These are phyloP conservation scores for Spisula solida DNA, from an alignment of 2,888 invertebrate genomes.

Conservation along the genomic window DNA sequence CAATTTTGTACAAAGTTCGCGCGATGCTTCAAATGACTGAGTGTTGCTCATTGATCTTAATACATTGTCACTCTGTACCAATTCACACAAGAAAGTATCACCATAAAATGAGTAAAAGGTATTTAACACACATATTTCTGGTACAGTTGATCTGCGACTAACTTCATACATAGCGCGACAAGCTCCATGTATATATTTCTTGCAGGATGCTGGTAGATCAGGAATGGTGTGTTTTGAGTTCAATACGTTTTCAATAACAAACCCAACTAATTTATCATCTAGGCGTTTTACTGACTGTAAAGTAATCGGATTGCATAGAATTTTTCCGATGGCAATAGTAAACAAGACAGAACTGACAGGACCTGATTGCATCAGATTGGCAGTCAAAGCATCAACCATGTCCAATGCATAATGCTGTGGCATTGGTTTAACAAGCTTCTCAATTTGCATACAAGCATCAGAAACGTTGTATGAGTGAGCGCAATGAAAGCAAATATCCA, in stretches of 20 bases:
- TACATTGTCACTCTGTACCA: background rate
- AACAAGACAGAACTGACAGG: background rate
- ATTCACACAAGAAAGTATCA: background rate
- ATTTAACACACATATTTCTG: background rate
- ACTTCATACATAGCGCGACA: background rate
- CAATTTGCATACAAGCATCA: no score
- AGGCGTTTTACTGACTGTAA: background rate
- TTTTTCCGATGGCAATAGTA: constrained; percentile 1
- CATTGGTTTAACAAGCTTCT: no score
- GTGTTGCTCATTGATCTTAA: background rate
- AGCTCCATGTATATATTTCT: background rate
- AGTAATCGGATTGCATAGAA: background rate
- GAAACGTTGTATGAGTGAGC: no score
- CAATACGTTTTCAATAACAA: background rate
- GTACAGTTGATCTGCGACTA: background rate
- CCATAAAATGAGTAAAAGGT: constrained; percentile 18
- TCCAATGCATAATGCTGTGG: background rate
- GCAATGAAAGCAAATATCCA: constrained; percentile 35
- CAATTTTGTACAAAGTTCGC: background rate
- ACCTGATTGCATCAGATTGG: background rate
- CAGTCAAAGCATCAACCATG: background rate
- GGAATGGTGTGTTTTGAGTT: no score
- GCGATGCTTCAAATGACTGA: background rate
- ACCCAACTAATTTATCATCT: background rate
- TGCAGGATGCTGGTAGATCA: background rate